Evolutionary conservation across 1,140 invertebrate species (phyloP).

Genomic region (Lerema accius): DNA sequence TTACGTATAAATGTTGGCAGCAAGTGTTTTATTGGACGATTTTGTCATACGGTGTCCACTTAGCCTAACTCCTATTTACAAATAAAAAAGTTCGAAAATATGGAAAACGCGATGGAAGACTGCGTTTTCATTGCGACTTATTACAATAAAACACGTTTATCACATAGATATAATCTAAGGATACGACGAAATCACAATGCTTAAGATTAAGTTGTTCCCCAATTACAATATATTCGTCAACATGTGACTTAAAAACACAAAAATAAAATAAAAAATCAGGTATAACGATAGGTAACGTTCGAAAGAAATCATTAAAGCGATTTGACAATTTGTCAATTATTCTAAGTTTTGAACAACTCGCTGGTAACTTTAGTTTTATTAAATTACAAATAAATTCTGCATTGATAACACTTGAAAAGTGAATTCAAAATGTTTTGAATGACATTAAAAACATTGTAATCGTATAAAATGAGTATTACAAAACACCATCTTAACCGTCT

Average conservation of each 20-base stretch:
- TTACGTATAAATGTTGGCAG: conserved; percentile 66
- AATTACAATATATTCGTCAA: conserved; percentile 69
- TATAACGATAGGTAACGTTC: conserved; percentile 77
- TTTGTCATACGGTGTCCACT: conserved; percentile 70
- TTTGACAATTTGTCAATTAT: conserved; percentile 62
- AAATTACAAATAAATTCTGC: conserved; percentile 49
- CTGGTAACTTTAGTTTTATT: conserved; percentile 77
- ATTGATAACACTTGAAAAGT: conserved; percentile 45
- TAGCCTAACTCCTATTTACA: conserved; percentile 63
- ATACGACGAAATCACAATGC: conserved; percentile 76
- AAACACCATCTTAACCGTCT: conserved; percentile 31
- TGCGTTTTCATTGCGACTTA: conserved; percentile 63
- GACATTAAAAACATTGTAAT: conserved; percentile 37
- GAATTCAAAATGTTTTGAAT: conserved; percentile 29
- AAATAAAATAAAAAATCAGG: conserved; percentile 72
- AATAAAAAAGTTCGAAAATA: conserved; percentile 55
- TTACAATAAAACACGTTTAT: conserved; percentile 69
- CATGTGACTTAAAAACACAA: conserved; percentile 60
- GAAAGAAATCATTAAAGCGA: conserved; percentile 72
- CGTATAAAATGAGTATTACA: conserved; percentile 67
- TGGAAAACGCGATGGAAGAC: conserved; percentile 79
- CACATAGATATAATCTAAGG: conserved; percentile 74
- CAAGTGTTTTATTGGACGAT: conserved; percentile 50
- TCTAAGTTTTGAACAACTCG: conserved; percentile 74
- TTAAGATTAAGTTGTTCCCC: conserved; percentile 78